Conservation (phyloP, 2,888 invertebrate genomes). For the Keiferia lycopersicella region DNA sequence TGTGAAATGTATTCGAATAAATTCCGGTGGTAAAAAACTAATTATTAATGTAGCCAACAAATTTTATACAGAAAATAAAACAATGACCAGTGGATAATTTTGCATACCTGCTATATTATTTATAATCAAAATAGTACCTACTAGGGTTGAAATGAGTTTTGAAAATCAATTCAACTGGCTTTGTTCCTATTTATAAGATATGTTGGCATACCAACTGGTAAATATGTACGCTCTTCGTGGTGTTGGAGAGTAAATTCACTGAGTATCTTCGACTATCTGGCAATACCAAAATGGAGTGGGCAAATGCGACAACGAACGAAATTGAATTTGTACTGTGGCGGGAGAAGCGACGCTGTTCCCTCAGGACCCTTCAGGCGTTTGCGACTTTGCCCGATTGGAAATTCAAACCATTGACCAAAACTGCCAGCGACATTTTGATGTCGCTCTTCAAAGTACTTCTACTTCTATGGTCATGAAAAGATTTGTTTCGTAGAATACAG, state of each 20-base stretch:
- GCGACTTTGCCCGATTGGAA: conserved; percentile 41
- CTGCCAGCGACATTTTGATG: conserved; percentile 26
- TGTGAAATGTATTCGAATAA: too few species aligned
- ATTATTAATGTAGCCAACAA: too few species aligned
- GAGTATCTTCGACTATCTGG: conserved; percentile 50
- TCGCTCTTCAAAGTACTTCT: background rate
- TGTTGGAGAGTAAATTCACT: conserved; percentile 47
- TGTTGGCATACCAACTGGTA: background rate
- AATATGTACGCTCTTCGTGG: conserved; percentile 39
- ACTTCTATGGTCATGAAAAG: too few species aligned
- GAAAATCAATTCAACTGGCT: background rate
- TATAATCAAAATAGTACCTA: background rate
- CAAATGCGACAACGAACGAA: conserved; percentile 64
- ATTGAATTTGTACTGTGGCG: conserved; percentile 65
- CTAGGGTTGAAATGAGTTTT: background rate
- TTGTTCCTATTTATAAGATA: background rate
- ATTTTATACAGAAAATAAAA: too few species aligned
- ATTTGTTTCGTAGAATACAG: too few species aligned
- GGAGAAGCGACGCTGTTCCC: conserved; percentile 48
- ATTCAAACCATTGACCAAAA: conserved; percentile 46
- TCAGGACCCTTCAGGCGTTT: conserved; percentile 46
- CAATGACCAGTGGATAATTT: too few species aligned
- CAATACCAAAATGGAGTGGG: conserved; percentile 62
- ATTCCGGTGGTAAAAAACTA: too few species aligned
- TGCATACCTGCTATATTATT: too few species aligned